Evolutionary conservation across 2,113 vertebrate genomes (phyloP).

Genomic region (Thryonomys swinderianus): DNA sequence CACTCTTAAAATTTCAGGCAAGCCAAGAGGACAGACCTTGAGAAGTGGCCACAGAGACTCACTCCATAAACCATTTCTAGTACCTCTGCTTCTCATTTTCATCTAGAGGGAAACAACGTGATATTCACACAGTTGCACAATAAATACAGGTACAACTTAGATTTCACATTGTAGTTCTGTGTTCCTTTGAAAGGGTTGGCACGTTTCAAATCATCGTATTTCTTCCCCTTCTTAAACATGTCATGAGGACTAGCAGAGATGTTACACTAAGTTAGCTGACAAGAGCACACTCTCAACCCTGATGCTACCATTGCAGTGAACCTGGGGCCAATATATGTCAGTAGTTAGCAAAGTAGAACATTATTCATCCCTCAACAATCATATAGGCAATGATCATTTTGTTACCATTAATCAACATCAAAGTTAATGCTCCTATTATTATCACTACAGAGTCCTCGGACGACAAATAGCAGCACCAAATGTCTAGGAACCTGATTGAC

Average conservation of each 20-base stretch:
- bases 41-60: neutral
- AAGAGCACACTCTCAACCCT: rapidly evolving
- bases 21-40: neutral
- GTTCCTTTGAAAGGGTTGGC: neutral
- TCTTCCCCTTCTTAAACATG: neutral
- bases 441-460: neutral
- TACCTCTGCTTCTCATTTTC: neutral
- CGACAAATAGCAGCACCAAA: neutral
- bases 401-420: neutral
- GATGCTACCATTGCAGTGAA: neutral
- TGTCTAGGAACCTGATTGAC: neutral
- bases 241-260: neutral
- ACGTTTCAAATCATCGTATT: neutral
- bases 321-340: neutral
- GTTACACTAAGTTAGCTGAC: neutral
- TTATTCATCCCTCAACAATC: neutral
- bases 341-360: neutral
- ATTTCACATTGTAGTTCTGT: neutral
- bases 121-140: neutral
- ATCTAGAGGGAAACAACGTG: neutral
- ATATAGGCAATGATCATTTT: neutral
- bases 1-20: neutral
- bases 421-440: neutral
- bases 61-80: neutral
- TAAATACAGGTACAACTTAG: constrained; percentile 8